Base-by-base conservation (phyloP, 1,140 invertebrate species). In the Diorhabda elongata region DNA sequence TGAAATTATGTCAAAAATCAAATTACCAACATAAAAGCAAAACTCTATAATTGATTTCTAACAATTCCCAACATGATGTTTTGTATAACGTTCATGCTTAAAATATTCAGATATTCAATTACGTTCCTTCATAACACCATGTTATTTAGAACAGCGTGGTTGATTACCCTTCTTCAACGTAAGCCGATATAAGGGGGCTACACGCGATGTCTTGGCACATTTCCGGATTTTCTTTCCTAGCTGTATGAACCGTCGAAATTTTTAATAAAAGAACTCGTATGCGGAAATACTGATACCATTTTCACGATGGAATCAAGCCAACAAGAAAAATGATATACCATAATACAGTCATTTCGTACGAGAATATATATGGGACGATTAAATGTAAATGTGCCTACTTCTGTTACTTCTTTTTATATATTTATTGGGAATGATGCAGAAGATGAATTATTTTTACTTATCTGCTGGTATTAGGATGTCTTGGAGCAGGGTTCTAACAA, bases 51-150 rank as follows among this genome's bases (percentile, higher is more conserved):
- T 52, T 62, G 42, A 7, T 47, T 3, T 44, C 4, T 42, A n/a
- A 26, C 8, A 44, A 5, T 62, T 11, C 44, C 61, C 11, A n/a
- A 44, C 61, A 42, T n/a, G 59, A 61, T 44, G n/a, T 44, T 62
- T 62, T n/a, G 5, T 42, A 11, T 5, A 44, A 62, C 61, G 42
- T 44, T 62, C 43, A 62, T 44, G 44, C 11, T 52, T 52, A 62
- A 62, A 62, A 62, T 62, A 62, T 62, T 62, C 43, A 62, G n/a
- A 62, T 44, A 44, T 62, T 62, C 61, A 62, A 62, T 62, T 62
- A 44, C 61, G n/a, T 62, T 42, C 8, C 61, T 44, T 62, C 61
- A 62, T 62, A 62, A 62, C 61, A 62, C 61, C 61, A 44, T 62
- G 61, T 62, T 62, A 62, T 62, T 62, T 44, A 62, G 61, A 62